Base-by-base conservation (phyloP, 2,113 vertebrate species). In the Syngnathus floridae region DNA sequence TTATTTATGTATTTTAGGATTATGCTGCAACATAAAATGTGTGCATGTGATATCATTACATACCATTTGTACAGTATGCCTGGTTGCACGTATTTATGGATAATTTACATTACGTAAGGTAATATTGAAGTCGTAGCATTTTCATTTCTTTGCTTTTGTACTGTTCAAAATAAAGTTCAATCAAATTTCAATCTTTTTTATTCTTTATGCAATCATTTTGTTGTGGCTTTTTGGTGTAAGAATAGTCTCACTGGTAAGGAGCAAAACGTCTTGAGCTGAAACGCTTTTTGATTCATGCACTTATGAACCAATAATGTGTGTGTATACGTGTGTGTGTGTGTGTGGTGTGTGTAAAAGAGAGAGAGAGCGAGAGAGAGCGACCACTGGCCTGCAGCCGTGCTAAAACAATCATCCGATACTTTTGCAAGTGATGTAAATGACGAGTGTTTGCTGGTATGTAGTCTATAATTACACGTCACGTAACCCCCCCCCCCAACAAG, bases 391-490 rank as follows among this genome's bases (percentile, higher is more conserved):
- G 19, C 57, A 60, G 57, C 37, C 19, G 19, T 60, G n/a, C 38
- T 26, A 40, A 77, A 84, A 78, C 75, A 84, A 80, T 84, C 77
- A 70, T 82, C 66, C 68, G 81, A 77, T 83, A 79, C 82, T 82
- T 84, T 79, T 74, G 69, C 65, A 79, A 81, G 73, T 80, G 66
- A 84, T 82, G 78, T 82, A 81, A 85, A 86, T 83, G 62, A 84
- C 70, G 49, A 73, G 58, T 61, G 76, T 72, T 81, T 82, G 78
- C 85, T 78, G 70, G 72, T 84, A 77, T 84, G 80, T 85, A 88
- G 80, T 83, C 80, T 86, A 76, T 84, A 83, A 87, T 86, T 82
- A 88, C 80, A 82, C 75, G 63, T 74, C 71, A 41, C 67, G 64
- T 56, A 36, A 57, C 60, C 41, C 16, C 31, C 41, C 8, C 41